These are phyloP conservation scores for Drosophila subpulchrella DNA, from an alignment of 1,140 invertebrate genomes.

Conservation along the genomic window DNA sequence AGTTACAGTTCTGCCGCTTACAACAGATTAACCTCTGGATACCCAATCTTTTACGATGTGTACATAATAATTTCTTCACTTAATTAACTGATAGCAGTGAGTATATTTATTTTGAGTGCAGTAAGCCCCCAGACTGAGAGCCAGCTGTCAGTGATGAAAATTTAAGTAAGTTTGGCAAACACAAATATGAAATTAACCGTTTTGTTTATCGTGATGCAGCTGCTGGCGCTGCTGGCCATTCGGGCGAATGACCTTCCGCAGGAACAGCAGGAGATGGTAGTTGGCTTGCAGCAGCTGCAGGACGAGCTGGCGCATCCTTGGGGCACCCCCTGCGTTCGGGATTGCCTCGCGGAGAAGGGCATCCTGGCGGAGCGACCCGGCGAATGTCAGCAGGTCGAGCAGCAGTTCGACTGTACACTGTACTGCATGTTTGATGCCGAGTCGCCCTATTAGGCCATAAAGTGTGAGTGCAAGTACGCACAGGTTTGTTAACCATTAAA, in stretches of 20 bases:
- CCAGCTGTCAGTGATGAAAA: slow-evolving; percentile 67
- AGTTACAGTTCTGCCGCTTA: no score
- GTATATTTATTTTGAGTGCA: not conserved
- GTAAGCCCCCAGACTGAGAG: not conserved
- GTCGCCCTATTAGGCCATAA: slow-evolving; percentile 4
- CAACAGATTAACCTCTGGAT: no score
- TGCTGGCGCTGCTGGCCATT: slow-evolving; percentile 12
- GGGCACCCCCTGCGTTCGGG: not conserved
- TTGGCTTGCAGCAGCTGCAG: not conserved
- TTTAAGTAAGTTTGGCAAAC: slow-evolving; percentile 46
- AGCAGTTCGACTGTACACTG: slow-evolving; percentile 39
- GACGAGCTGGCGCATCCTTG: not conserved
- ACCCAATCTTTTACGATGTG: no score
- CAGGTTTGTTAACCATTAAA: slow-evolving; percentile 19
- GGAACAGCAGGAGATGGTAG: slow-evolving; percentile 11
- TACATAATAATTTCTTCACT: no score
- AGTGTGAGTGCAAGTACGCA: not conserved
- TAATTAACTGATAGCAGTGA: no score
- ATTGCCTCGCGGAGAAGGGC: not conserved
- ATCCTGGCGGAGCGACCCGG: not conserved
- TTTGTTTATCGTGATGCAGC: slow-evolving; percentile 51
- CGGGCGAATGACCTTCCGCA: slow-evolving; percentile 17
- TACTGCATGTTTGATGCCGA: slow-evolving; percentile 23
- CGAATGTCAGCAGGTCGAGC: slow-evolving; percentile 16
- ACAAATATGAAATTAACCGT: slow-evolving; percentile 68